Evolutionary conservation across 1,140 invertebrate genomes (phyloP).

Genomic region (Rhopalosiphum maidis): DNA sequence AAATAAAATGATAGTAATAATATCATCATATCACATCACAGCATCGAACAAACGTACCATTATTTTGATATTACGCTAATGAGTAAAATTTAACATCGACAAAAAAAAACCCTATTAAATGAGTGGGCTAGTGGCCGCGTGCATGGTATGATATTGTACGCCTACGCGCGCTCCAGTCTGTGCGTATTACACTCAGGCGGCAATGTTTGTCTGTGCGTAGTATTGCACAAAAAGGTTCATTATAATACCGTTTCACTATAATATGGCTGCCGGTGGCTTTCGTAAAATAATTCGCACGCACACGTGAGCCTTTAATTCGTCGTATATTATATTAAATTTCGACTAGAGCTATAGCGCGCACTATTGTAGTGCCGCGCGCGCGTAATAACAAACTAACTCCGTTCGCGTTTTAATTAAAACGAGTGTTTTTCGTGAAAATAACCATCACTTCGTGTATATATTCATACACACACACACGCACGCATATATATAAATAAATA

Average conservation of each 20-base stretch:
- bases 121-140: background rate
- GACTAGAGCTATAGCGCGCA: background rate
- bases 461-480: background rate
- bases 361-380: background rate
- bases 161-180: background rate
- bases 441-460: background rate
- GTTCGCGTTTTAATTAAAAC: constrained; percentile 15
- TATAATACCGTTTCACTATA: background rate
- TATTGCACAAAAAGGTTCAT: constrained; percentile 5
- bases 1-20: background rate
- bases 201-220: background rate
- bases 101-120: background rate
- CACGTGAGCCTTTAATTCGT: constrained; percentile 23
- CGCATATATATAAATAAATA: background rate
- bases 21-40: background rate
- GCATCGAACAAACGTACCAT: too few relatives aligned
- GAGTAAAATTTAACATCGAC: background rate
- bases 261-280: background rate
- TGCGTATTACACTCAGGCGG: background rate
- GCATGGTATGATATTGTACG: background rate
- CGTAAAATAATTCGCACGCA: background rate
- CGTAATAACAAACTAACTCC: background rate
- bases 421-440: constrained; percentile 24
- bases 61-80: background rate
- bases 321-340: constrained; percentile 30